phyloP scores from a whole-genome alignment of 2,797 vertebrate genomes.

The Rhynchonycteris naso region DNA sequence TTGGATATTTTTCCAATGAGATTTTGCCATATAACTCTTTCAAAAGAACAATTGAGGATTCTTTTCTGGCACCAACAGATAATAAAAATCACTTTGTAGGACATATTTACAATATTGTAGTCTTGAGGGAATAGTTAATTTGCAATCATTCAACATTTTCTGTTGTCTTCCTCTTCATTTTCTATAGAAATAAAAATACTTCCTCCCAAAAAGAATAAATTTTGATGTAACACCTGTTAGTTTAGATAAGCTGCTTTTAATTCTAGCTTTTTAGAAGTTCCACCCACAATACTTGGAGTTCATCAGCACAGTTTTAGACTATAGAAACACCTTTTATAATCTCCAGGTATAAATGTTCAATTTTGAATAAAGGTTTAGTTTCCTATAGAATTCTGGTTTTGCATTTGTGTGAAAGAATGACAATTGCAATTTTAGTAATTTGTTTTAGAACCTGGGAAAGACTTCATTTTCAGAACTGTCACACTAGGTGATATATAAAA shows the following conservation, averaged over 20 bases:
- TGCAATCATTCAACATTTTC: not conserved
- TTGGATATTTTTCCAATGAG: not conserved
- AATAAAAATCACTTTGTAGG: conserved; percentile 9
- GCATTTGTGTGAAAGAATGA: not conserved
- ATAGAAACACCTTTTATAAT: not conserved
- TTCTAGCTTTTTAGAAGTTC: not conserved
- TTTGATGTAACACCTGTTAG: not conserved
- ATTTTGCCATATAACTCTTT: not conserved
- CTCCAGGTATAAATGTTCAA: not conserved
- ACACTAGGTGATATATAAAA: not conserved
- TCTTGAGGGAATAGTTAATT: not conserved
- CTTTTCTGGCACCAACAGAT: not conserved
- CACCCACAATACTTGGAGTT: not conserved
- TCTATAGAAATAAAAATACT: conserved; percentile 9
- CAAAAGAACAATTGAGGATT: not conserved
- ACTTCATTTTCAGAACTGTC: conserved; percentile 49
- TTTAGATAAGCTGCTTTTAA: conserved; percentile 35
- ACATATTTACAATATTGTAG: not conserved
- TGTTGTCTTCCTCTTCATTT: not conserved
- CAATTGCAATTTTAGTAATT: conserved; percentile 31
- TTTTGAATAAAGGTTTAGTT: conserved; percentile 12
- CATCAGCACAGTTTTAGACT: conserved; percentile 15
- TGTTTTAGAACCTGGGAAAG: conserved; percentile 31
- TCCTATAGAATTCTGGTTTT: conserved; percentile 44
- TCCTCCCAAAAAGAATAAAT: not conserved